These are phyloP conservation scores for Idaea biselata DNA, from an alignment of 2,888 invertebrate genomes.

Conservation along the genomic window DNA sequence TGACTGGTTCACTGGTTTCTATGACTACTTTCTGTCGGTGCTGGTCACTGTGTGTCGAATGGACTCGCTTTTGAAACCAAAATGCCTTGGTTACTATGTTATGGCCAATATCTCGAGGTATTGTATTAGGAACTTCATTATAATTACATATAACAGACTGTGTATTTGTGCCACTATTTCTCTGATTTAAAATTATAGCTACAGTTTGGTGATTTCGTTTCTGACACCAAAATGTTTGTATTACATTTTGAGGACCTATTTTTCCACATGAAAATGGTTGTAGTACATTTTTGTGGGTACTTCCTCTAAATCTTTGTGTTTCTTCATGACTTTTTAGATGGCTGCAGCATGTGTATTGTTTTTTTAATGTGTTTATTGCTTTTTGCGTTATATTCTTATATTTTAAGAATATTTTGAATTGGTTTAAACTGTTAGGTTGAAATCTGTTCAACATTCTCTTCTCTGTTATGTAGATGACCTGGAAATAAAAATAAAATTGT, in stretches of 20 bases:
- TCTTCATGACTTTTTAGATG: slow-evolving; percentile 2
- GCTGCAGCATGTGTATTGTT: background rate
- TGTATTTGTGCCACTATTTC: background rate
- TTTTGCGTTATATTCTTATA: background rate
- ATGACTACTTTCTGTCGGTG: slow-evolving; percentile 70
- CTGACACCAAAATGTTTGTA: background rate
- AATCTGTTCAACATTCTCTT: background rate
- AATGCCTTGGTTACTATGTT: background rate
- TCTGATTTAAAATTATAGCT: background rate
- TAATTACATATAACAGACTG: background rate
- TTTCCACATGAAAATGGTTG: background rate
- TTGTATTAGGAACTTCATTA: background rate
- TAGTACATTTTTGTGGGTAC: background rate
- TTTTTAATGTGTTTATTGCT: background rate
- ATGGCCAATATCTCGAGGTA: background rate
- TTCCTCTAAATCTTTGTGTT: background rate
- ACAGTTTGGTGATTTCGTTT: background rate
- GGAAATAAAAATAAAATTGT: background rate
- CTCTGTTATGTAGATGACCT: background rate
- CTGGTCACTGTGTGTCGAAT: slow-evolving; percentile 67
- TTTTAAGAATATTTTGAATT: background rate
- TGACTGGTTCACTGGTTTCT: slow-evolving; percentile 59
- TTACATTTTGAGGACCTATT: background rate
- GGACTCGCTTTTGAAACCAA: slow-evolving; percentile 31
- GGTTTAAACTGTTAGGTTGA: background rate